Conservation (phyloP, 2,113 vertebrate species). For the Neomonachus schauinslandi region DNA sequence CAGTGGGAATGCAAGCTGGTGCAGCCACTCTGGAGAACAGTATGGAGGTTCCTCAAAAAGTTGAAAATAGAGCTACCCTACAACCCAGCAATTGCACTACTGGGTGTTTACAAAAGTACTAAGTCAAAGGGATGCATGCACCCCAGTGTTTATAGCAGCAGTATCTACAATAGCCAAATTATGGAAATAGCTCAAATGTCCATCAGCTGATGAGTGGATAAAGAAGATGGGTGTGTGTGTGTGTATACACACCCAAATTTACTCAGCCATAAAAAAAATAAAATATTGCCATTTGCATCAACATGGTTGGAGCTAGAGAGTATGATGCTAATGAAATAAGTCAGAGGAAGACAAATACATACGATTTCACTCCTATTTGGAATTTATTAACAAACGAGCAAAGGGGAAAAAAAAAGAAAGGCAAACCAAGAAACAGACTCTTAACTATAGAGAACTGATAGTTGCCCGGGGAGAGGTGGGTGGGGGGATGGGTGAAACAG, state of each 20-base stretch:
- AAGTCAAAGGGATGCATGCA: neutral
- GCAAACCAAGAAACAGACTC: neutral
- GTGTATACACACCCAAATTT: neutral
- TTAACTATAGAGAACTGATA: neutral
- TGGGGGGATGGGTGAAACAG: neutral
- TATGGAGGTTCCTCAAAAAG: neutral
- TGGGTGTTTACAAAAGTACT: neutral
- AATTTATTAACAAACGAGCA: neutral
- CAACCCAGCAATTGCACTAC: neutral
- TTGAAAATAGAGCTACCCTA: neutral
- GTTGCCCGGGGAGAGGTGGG: neutral
- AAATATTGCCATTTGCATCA: neutral
- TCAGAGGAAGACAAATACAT: neutral
- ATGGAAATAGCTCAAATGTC: neutral
- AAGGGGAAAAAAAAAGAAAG: neutral
- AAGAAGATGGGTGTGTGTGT: neutral
- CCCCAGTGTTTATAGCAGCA: neutral
- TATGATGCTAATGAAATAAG: neutral
- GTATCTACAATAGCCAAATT: neutral
- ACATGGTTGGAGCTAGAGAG: neutral
- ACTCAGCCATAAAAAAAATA: neutral
- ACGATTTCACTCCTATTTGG: neutral
- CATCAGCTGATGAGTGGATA: neutral
- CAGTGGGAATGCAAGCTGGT: neutral
- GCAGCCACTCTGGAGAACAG: neutral